Conservation (phyloP, 2,797 vertebrate genomes). For the Scyliorhinus canicula region DNA sequence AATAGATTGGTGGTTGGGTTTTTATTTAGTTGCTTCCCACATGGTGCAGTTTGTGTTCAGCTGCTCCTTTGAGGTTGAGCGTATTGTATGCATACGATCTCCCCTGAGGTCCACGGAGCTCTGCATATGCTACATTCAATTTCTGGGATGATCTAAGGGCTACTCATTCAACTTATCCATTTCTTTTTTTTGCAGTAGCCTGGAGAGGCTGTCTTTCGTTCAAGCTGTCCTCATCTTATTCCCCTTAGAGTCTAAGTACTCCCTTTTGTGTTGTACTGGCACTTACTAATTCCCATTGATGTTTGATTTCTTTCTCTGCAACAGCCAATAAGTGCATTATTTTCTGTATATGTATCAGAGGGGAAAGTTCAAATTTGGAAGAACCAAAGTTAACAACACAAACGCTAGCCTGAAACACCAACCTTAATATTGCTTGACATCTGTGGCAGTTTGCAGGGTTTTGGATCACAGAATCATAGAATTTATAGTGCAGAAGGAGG, state of each 20-base stretch:
- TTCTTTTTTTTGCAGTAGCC: constrained; percentile 19
- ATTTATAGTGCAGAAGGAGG: too few relatives aligned
- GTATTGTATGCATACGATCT: constrained; percentile 15
- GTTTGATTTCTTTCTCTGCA: background rate
- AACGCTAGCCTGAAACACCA: background rate
- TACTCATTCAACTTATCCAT: constrained; percentile 22
- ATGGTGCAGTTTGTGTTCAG: background rate
- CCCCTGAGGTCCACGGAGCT: background rate
- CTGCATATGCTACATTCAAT: background rate
- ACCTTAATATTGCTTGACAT: background rate
- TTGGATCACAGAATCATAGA: too few relatives aligned
- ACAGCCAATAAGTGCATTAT: background rate
- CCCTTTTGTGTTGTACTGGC: background rate
- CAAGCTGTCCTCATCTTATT: constrained; percentile 1
- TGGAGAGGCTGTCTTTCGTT: background rate
- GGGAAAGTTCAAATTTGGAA: background rate
- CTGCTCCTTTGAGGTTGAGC: background rate
- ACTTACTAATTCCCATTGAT: constrained; percentile 1
- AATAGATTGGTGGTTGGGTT: background rate
- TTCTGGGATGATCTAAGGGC: constrained; percentile 22
- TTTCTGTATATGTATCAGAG: background rate
- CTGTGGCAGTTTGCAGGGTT: background rate
- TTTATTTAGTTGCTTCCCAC: background rate
- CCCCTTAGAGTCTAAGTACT: background rate
- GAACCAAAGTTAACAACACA: background rate